Evolutionary conservation across 2,113 vertebrate genomes (phyloP).

Genomic region (Indicator maculatus): DNA sequence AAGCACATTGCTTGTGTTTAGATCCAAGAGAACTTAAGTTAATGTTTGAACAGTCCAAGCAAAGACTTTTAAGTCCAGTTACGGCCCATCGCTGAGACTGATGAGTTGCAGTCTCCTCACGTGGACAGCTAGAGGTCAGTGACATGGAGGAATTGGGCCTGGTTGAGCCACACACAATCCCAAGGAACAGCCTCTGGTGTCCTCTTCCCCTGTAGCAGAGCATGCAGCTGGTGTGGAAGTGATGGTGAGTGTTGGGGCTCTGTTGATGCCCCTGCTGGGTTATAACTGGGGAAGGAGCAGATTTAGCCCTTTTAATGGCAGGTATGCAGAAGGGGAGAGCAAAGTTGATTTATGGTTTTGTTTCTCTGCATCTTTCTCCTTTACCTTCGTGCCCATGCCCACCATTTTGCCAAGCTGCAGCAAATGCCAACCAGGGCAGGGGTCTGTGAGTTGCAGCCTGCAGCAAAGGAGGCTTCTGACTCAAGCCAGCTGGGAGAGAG

Average conservation of each 20-base stretch:
- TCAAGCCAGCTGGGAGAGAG: neutral
- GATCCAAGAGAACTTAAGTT: neutral
- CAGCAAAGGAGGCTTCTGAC: neutral
- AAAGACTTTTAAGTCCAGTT: neutral
- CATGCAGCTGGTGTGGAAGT: neutral
- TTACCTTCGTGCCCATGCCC: neutral
- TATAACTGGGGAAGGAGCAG: neutral
- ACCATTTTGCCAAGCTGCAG: neutral
- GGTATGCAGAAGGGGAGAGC: accelerated
- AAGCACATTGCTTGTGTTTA: accelerated
- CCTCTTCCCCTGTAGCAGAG: neutral
- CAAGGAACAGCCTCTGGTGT: neutral
- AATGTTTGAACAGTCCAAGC: neutral
- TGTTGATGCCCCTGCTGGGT: neutral
- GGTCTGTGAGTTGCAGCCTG: neutral
- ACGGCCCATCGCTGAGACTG: accelerated
- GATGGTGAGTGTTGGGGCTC: accelerated
- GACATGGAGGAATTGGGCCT: neutral
- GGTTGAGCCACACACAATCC: neutral
- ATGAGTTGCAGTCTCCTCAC: neutral
- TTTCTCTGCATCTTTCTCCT: neutral
- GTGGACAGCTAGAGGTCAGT: accelerated
- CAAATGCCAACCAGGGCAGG: neutral
- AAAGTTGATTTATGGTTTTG: neutral
- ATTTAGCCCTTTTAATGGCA: neutral